Evolutionary conservation across 30 jellyfish, hydroid and myxozoan genomes (phyloP), one percentile per base, ranked within the genome.

Genomic region (Hydractinia echinata): DNA sequence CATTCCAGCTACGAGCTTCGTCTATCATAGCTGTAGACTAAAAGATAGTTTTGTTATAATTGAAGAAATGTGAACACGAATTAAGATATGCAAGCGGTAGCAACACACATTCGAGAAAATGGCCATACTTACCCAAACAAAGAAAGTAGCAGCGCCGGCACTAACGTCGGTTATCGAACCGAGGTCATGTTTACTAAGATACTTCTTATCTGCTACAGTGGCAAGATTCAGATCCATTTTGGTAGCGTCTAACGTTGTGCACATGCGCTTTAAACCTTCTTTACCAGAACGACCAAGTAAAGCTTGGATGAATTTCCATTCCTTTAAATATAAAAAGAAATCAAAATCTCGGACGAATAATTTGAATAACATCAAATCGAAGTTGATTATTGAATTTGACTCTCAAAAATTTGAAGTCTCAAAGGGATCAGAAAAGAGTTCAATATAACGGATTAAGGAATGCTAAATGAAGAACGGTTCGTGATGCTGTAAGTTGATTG

Each of bases 101-200:
- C 44, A 30, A 30, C 44, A 30, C 44, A 30, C 44, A 30, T 30
- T 30, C 44, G 44, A 30, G 8, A 7, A 64, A 6, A 13, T 13
- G 7, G 19, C 11, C 4, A 44, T 8, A 84, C 90, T 64, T 79
- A 90, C 97, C 97, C 97, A 90, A 85, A 85, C 97, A 72, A 54
- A 90, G 68, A 90, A 90, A 13, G 97, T 90, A n/a, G 95, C 97
- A 30, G 97, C 97, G 14, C 97, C 97, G 18, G 97, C 97, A 77
- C 97, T 90, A 73, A 90, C 90, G 61, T 90, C 97, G 14, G 96
- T 82, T 4, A 90, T 85, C 16, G 97, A 39, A 48, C 70, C 93
- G 14, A 90, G 85, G 76, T 90, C 97, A 56, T 86, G 95, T 64
- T 85, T 82, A 16, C 81, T 54, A 54, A 90, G 84, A 62, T 90